Conservation (phyloP, 2,888 invertebrate genomes). For the Drosophila monieri region DNA sequence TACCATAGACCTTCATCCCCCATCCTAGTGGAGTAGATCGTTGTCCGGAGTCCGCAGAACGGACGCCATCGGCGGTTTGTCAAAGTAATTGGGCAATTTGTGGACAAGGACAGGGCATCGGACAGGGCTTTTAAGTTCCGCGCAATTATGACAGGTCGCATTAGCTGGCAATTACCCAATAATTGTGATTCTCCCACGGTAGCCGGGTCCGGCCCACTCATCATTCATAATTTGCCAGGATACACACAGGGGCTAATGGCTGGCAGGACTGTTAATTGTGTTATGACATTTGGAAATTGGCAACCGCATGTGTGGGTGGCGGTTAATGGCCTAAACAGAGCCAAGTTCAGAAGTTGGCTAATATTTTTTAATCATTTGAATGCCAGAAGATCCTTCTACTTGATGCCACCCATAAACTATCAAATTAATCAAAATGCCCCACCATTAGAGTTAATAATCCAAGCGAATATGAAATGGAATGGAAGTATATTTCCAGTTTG, state of each 20-base stretch:
- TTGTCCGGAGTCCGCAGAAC: constrained; percentile 3
- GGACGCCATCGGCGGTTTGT: constrained; percentile 37
- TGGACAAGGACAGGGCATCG: background rate
- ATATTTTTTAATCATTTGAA: background rate
- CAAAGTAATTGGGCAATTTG: constrained; percentile 49
- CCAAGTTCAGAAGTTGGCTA: background rate
- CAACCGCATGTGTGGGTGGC: background rate
- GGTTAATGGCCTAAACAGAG: background rate
- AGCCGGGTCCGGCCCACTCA: constrained; percentile 19
- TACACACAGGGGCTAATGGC: background rate
- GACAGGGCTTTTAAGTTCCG: constrained; percentile 33
- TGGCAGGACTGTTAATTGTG: background rate
- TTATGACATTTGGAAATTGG: background rate
- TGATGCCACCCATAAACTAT: background rate
- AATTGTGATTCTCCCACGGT: constrained; percentile 18
- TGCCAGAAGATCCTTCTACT: background rate
- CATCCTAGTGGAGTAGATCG: constrained; percentile 19
- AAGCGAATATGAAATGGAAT: background rate
- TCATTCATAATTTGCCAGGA: constrained; percentile 16
- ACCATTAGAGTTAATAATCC: background rate
- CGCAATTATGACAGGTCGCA: constrained; percentile 34
- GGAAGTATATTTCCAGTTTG: background rate
- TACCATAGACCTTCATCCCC: constrained; percentile 1
- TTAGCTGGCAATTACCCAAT: constrained; percentile 34
- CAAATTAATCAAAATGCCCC: background rate